These are phyloP conservation scores for Phrixothrix hirtus DNA, from an alignment of 2,888 invertebrate genomes.

Conservation along the genomic window DNA sequence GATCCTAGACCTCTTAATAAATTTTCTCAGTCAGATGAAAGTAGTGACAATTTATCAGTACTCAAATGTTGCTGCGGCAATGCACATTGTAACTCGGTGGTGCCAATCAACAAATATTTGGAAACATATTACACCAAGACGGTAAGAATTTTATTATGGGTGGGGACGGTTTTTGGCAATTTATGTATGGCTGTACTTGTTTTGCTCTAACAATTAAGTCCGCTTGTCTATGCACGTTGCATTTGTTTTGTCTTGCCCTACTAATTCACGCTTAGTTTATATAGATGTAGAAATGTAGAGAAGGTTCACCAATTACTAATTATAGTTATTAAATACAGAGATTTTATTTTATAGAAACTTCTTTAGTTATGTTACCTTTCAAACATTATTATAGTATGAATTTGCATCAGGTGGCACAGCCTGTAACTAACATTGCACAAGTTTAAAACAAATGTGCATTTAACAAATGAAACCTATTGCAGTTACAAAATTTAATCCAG, in stretches of 20 bases:
- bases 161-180: conserved; percentile 1
- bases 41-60: conserved; percentile 28
- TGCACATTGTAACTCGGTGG: conserved; percentile 38
- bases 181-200: conserved; percentile 3
- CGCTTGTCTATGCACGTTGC: background rate
- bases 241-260: background rate
- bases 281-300: too few species aligned
- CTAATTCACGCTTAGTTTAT: background rate
- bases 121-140: conserved; percentile 53
- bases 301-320: too few species aligned
- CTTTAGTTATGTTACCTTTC: too few species aligned
- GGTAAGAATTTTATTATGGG: conserved; percentile 41
- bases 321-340: too few species aligned
- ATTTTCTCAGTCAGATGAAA: too few species aligned
- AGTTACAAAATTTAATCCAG: too few species aligned
- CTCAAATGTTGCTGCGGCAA: conserved; percentile 46
- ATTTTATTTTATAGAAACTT: too few species aligned
- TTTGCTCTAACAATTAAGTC: background rate
- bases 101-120: conserved; percentile 54
- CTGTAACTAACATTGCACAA: too few species aligned
- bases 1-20: conserved; percentile 11
- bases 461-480: too few species aligned
- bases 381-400: too few species aligned
- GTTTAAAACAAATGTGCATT: too few species aligned
- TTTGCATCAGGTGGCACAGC: too few species aligned